These are phyloP conservation scores for Sarcophaga caerulescens DNA, from an alignment of 2,888 invertebrate genomes.

Conservation along the genomic window DNA sequence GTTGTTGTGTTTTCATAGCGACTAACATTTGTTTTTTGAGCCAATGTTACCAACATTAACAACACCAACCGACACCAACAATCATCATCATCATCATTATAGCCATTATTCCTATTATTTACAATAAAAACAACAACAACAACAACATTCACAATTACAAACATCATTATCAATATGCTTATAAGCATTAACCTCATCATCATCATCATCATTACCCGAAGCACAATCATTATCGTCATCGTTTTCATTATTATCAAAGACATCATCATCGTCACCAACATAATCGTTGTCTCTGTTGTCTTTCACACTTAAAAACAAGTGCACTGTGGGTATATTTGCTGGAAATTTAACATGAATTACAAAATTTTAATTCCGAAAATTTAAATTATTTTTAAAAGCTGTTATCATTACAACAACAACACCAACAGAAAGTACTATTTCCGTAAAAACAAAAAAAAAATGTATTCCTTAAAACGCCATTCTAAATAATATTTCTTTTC, in stretches of 20 bases:
- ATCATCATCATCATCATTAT: slow-evolving; percentile 30
- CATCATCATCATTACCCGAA: neutral
- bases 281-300: slow-evolving; percentile 5
- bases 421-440: too few relatives aligned
- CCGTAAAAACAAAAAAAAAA: too few relatives aligned
- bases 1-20: neutral
- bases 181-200: slow-evolving; percentile 4
- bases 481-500: neutral
- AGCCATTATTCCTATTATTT: slow-evolving; percentile 22
- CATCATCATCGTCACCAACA: neutral
- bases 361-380: too few relatives aligned
- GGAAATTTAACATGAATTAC: too few relatives aligned
- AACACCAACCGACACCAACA: neutral
- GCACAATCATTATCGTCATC: slow-evolving; percentile 3
- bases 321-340: slow-evolving; percentile 13
- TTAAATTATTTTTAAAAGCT: too few relatives aligned
- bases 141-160: neutral
- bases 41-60: slow-evolving; percentile 29
- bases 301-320: slow-evolving; percentile 38
- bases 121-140: slow-evolving; percentile 24
- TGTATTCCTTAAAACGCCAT: too few relatives aligned
- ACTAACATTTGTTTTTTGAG: slow-evolving; percentile 35
- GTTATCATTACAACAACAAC: too few relatives aligned
- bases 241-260: neutral
- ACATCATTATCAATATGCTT: neutral